Evolutionary conservation across 2,113 vertebrate species (phyloP), one percentile per base, ranked within the genome.

Genomic region (Merops nubicus): DNA sequence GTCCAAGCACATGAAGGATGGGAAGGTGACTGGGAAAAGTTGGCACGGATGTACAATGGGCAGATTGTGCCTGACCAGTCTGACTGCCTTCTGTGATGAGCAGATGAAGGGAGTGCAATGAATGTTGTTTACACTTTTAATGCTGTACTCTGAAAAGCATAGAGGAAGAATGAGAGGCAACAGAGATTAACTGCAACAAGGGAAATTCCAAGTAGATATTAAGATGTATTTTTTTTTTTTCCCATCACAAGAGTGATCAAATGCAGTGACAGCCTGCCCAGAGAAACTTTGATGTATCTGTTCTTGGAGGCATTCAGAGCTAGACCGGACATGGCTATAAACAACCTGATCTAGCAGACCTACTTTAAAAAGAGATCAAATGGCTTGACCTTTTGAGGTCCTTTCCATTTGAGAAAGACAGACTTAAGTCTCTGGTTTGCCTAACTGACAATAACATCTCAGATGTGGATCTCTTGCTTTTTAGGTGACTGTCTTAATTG

Each of bases 161-260:
- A 57, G n/a, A 42, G 75, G 47, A 68, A 50, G 19, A 68, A 40
- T 19, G 22, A n/a, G 33, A 70, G 48, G 22, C 28, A 74, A 20
- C 22, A 76, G 64, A 73, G 11, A n/a, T 9, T 56, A 60, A 16
- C 16, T 77, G n/a, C n/a, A 51, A 36, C 40, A 34, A 51, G 4
- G 22, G 7, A 79, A 73, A 70, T 62, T 82, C 40, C 15, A 62
- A 62, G 29, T 6, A 51, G 23, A 5, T 73, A 56, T 15, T 47
- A 69, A 12, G 48, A 0, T 12, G n/a, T n/a, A n/a, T n/a, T n/a
- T n/a, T n/a, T n/a, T n/a, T 28, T 57, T 51, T 74, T 94, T 70
- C 43, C 29, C 5, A 38, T 15, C 9, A 8, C 0, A 0, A 43
- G 5, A 1, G 4, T 64, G 17, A 11, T 70, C 8, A 38, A 72